Percentiles rank a stretch among this genome's conserved stretches.
phyloP scores from a whole-genome alignment of 2,113 vertebrate genomes.

The western clawed frog (Xenopus tropicalis) region UCB_Xtro_10.0 CM004449.2:88339001-88339500 shows the following conservation, averaged over 20 bases:
- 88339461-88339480: neutral
- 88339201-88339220: neutral
- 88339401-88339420: neutral
- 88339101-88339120: too few species aligned
- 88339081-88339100: too few species aligned
- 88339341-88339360: neutral
- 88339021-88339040: too few species aligned
- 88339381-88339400: neutral
- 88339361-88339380: neutral
- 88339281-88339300: neutral
- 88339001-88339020: too few species aligned
- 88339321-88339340: neutral
- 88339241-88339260: neutral
- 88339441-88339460: neutral
- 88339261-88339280: neutral
- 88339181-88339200: too few species aligned
- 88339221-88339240: neutral
- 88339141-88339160: too few species aligned
- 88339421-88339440: neutral
- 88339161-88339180: too few species aligned
- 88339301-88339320: slow-evolving; percentile 1
- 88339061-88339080: too few species aligned
- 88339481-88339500: neutral
- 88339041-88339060: too few species aligned
- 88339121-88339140: too few species aligned